These are phyloP conservation scores for Lasioglossum morio DNA, from an alignment of 2,888 invertebrate species.

Conservation along the genomic window DNA sequence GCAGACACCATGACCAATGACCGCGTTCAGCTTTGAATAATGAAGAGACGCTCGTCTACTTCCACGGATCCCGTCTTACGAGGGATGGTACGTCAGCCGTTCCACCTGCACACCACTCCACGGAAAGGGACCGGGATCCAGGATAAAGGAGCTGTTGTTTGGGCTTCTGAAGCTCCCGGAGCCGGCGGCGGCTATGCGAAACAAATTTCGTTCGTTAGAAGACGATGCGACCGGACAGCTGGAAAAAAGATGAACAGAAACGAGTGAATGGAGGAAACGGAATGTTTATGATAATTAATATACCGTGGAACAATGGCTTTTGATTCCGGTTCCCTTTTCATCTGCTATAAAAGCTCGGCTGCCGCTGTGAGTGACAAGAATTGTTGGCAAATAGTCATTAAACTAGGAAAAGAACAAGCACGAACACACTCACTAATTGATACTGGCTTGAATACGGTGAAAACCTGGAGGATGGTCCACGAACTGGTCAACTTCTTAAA, in stretches of 20 bases:
- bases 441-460: neutral
- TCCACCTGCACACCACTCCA: slow-evolving; percentile 53
- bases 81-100: slow-evolving; percentile 40
- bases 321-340: neutral
- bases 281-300: slow-evolving; percentile 7
- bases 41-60: slow-evolving; percentile 73
- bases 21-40: slow-evolving; percentile 79
- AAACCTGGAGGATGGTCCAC: too few relatives aligned
- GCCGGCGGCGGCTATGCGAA: slow-evolving; percentile 10
- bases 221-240: neutral
- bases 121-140: slow-evolving; percentile 40
- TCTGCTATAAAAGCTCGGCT: neutral
- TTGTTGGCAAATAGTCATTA: neutral
- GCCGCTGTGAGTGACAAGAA: neutral
- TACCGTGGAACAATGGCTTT: neutral
- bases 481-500: too few relatives aligned
- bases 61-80: slow-evolving; percentile 51
- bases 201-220: slow-evolving; percentile 44
- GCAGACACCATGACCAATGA: slow-evolving; percentile 78
- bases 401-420: neutral
- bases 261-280: neutral
- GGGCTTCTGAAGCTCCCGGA: slow-evolving; percentile 36
- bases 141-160: slow-evolving; percentile 60
- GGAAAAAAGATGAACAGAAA: neutral
- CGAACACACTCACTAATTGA: neutral